phyloP scores from a whole-genome alignment of 2,888 invertebrate genomes.

The Chalcosyrphus nemorum region DNA sequence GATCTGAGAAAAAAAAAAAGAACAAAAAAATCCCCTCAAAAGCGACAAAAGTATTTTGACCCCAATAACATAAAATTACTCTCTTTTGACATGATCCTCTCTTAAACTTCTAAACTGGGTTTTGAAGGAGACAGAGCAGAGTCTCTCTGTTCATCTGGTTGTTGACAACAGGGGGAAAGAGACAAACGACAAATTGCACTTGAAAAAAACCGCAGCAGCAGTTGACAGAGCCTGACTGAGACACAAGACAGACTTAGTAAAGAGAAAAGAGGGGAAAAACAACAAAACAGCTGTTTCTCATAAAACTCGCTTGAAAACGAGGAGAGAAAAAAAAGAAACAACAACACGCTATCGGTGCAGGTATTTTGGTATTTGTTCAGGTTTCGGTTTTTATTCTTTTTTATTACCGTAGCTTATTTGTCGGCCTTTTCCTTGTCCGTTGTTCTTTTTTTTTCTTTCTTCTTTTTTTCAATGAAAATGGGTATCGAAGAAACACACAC shows the following conservation, averaged over 20 bases:
- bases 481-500: neutral
- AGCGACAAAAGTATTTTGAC: conserved; percentile 53
- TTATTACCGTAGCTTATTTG: conserved; percentile 31
- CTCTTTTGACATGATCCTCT: conserved; percentile 6
- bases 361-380: conserved; percentile 52
- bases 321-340: conserved; percentile 10
- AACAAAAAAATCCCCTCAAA: neutral
- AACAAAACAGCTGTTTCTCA: conserved; percentile 44
- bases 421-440: conserved; percentile 25
- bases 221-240: too few species aligned
- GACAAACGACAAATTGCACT: conserved; percentile 41
- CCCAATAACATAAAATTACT: conserved; percentile 23
- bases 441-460: neutral
- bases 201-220: conserved; percentile 33
- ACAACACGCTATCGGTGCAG: conserved; percentile 15
- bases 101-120: neutral
- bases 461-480: conserved; percentile 11
- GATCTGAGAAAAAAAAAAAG: neutral
- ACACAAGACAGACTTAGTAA: neutral
- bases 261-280: neutral
- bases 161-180: neutral
- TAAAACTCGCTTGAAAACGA: conserved; percentile 34
- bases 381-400: conserved; percentile 30
- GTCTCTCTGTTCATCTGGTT: conserved; percentile 10
- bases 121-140: neutral